A percentile compares a stretch with the other conserved stretches of the same genome.
Evolutionary conservation across 35 echinoderm and acorn worm genomes (phyloP).

Genomic region (Holothuria glaberrima): DNA sequence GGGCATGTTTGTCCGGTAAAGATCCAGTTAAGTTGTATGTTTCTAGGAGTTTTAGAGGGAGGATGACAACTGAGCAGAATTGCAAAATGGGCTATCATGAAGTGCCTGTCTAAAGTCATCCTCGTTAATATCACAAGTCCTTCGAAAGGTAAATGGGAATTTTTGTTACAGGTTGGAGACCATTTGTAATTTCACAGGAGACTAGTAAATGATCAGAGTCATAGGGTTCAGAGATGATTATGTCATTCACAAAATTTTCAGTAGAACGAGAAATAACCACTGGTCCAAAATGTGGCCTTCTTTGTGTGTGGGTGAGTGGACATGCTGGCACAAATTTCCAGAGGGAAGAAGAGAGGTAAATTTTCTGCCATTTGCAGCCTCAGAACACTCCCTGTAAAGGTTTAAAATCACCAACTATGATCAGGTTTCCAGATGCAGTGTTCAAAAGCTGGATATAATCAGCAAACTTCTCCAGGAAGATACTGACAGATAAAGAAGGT

Average conservation of each 20-base stretch:
- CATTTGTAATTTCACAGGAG: background rate
- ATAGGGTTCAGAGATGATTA: background rate
- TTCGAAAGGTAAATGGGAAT: background rate
- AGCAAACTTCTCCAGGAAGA: too few relatives aligned
- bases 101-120: slow-evolving; percentile 18
- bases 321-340: too few relatives aligned
- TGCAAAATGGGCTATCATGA: slow-evolving; percentile 6
- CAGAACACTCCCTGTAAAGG: too few relatives aligned
- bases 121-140: background rate
- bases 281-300: background rate
- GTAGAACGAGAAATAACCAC: slow-evolving; percentile 1
- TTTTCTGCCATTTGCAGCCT: too few relatives aligned
- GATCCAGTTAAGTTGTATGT: slow-evolving; percentile 3
- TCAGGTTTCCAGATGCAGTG: too few relatives aligned
- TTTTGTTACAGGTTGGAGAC: slow-evolving; percentile 1
- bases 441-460: too few relatives aligned
- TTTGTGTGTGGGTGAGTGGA: background rate
- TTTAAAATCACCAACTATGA: too few relatives aligned
- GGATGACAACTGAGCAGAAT: background rate
- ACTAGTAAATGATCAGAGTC: background rate
- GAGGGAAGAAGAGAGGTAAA: too few relatives aligned
- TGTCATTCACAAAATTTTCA: background rate
- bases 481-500: too few relatives aligned
- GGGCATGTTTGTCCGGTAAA: slow-evolving; percentile 24
- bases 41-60: background rate